Percentiles rank a stretch among this genome's conserved stretches.
Conservation (phyloP, 2,113 vertebrate species). For the Machaerirhynchus nigripectus region DNA sequence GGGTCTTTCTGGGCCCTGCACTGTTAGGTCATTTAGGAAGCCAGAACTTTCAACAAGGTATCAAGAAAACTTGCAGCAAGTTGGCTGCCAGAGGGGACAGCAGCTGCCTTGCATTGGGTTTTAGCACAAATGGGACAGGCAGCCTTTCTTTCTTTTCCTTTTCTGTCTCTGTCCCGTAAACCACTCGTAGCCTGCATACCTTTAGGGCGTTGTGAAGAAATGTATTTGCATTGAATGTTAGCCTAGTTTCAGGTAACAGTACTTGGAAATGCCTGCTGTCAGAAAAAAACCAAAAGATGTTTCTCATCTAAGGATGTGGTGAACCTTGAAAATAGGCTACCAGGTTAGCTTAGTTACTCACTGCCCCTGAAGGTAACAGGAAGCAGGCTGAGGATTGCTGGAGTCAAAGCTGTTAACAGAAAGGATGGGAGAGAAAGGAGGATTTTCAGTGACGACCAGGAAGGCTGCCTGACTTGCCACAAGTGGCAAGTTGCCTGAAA, state of each 20-base stretch:
- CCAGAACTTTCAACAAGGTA: not conserved
- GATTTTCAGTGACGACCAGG: not conserved
- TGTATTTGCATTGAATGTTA: not conserved
- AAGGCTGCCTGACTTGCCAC: not conserved
- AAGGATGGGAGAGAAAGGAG: not conserved
- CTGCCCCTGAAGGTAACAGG: not conserved
- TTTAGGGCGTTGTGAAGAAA: not conserved
- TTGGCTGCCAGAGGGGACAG: not conserved
- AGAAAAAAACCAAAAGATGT: not conserved
- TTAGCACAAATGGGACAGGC: not conserved
- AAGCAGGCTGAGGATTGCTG: not conserved
- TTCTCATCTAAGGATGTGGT: slow-evolving; percentile 40
- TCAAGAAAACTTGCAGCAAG: not conserved
- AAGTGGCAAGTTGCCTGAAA: not conserved
- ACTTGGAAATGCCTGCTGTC: slow-evolving; percentile 17
- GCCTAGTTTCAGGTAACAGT: slow-evolving; percentile 19
- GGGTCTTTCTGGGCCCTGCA: not conserved
- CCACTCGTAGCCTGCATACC: not conserved
- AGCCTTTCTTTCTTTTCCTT: not conserved
- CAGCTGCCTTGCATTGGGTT: not conserved
- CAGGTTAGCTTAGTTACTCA: not conserved
- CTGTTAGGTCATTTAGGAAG: not conserved
- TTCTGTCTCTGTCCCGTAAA: not conserved
- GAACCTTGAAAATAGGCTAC: slow-evolving; percentile 10
- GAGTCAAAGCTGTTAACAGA: not conserved